Conservation (phyloP, 2,113 vertebrate species). For the Macrotus californicus region DNA sequence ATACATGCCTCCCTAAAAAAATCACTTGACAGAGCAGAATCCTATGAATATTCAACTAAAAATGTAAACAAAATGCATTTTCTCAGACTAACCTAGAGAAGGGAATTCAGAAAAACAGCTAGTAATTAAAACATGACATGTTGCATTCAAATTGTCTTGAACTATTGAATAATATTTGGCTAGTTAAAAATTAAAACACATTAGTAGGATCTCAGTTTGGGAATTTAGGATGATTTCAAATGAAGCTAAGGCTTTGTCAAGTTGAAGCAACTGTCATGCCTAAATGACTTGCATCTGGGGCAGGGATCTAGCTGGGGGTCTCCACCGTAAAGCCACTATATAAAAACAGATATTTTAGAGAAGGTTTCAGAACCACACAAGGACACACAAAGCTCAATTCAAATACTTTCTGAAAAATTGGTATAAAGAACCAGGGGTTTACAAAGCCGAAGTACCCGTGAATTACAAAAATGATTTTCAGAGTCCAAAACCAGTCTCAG, state of each 20-base stretch:
- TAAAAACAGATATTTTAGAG: not conserved
- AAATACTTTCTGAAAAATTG: not conserved
- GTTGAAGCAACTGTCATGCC: not conserved
- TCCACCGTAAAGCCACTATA: not conserved
- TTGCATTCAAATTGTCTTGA: not conserved
- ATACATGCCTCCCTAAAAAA: not conserved
- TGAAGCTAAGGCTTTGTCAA: not conserved
- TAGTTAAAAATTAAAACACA: not conserved
- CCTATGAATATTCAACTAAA: not conserved
- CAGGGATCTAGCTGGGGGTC: accelerated
- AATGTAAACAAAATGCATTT: not conserved
- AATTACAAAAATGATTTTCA: not conserved
- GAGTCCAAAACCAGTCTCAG: not conserved
- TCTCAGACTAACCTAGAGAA: not conserved
- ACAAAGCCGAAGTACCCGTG: not conserved
- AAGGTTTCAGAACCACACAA: not conserved
- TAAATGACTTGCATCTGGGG: not conserved
- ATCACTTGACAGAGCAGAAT: not conserved
- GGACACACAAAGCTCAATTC: not conserved
- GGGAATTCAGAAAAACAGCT: not conserved
- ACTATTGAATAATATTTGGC: not conserved
- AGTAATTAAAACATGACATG: not conserved
- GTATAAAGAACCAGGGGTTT: not conserved
- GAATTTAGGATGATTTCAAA: not conserved
- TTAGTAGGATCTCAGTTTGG: not conserved